These are phyloP conservation scores for Cotesia vestalis DNA, from an alignment of 1,140 invertebrate genomes.

Conservation along the genomic window DNA sequence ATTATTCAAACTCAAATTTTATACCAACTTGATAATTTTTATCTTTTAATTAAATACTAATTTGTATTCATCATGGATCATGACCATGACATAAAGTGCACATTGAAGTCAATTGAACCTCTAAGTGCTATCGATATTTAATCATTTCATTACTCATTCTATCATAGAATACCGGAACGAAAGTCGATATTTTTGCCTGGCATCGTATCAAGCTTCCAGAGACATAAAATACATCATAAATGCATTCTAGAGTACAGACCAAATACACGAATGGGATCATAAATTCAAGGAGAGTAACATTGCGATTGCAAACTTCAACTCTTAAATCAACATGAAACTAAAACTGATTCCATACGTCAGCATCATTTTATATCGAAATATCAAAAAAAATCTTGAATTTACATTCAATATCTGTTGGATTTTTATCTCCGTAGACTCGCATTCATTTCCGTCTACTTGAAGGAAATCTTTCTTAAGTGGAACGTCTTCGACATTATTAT, in stretches of 20 bases:
- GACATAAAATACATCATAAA: slow-evolving; percentile 3
- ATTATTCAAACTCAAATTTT: not conserved
- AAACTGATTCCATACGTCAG: not conserved
- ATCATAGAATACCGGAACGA: not conserved
- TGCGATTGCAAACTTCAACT: not conserved
- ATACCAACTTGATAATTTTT: not conserved
- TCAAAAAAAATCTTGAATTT: not conserved
- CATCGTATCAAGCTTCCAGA: not conserved
- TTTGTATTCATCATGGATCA: not conserved
- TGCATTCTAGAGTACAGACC: not conserved
- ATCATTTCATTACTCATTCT: not conserved
- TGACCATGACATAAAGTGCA: not conserved
- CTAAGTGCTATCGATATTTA: slow-evolving; percentile 9
- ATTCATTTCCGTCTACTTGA: not conserved
- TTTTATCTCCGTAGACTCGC: not conserved
- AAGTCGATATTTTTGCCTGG: not conserved
- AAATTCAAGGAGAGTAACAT: not conserved
- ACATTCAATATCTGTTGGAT: slow-evolving; percentile 1
- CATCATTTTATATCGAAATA: not conserved
- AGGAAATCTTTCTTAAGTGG: not conserved
- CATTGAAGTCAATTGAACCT: slow-evolving; percentile 11
- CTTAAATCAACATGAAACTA: not conserved
- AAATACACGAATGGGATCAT: not conserved
- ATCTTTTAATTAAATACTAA: not conserved
- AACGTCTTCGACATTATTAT: slow-evolving; percentile 14